These are phyloP conservation scores for Pangasius macronema DNA, from an alignment of 2,797 vertebrate species.

Conservation along the genomic window DNA sequence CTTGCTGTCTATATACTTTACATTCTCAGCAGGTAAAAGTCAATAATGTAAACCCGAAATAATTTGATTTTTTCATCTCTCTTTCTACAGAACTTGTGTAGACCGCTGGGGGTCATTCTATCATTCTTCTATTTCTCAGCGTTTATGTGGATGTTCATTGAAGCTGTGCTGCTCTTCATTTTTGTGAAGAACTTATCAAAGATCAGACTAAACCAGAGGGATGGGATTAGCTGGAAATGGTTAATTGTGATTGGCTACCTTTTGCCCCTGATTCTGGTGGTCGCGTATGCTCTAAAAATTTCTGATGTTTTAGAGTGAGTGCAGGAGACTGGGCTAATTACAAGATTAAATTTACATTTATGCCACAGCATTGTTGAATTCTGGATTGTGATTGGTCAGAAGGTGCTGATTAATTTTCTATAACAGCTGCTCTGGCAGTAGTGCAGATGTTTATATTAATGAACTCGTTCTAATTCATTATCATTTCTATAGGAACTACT, in stretches of 20 bases:
- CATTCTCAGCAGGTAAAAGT: background rate
- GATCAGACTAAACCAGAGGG: constrained; percentile 26
- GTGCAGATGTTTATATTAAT: too few species aligned
- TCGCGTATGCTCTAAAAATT: too few species aligned
- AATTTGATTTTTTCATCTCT: background rate
- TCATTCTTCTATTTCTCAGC: constrained; percentile 48
- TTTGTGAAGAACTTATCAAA: constrained; percentile 48
- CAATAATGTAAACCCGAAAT: background rate
- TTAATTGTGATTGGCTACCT: constrained; percentile 47
- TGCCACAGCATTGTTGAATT: too few species aligned
- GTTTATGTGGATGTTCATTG: constrained; percentile 56
- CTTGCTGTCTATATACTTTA: background rate
- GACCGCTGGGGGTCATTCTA: constrained; percentile 28
- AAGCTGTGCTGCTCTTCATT: constrained; percentile 54
- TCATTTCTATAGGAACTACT: too few species aligned
- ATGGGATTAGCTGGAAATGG: constrained; percentile 31
- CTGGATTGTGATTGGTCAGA: too few species aligned
- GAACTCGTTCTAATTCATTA: too few species aligned
- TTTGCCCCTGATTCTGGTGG: constrained; percentile 11
- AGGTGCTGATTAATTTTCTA: too few species aligned
- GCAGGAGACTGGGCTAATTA: too few species aligned
- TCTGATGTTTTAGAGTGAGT: too few species aligned
- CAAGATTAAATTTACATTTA: too few species aligned
- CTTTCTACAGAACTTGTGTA: constrained; percentile 20
- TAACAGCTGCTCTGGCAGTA: too few species aligned